A percentile compares a stretch with the other conserved stretches of the same genome.
Conservation (phyloP, 2,888 invertebrate species). For the Agrochola litura region DNA sequence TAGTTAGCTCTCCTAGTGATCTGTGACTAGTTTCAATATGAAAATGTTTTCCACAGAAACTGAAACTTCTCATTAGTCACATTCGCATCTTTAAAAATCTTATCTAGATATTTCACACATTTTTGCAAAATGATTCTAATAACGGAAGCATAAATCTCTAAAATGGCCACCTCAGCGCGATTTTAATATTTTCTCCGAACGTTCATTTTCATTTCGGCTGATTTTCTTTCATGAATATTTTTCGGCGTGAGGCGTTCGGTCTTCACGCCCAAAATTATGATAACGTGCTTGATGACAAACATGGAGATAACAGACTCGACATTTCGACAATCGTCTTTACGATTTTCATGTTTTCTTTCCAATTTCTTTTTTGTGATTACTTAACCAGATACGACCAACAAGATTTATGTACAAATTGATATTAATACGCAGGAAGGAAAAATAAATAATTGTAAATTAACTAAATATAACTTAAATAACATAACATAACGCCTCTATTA, state of each 20-base stretch:
- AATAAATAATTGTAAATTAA: not conserved
- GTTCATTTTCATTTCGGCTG: constrained; percentile 37
- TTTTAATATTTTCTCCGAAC: constrained; percentile 52
- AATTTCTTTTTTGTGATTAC: not conserved
- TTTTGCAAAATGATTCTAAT: constrained; percentile 30
- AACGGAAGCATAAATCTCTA: constrained; percentile 46
- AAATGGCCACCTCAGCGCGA: constrained; percentile 40
- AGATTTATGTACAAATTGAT: not conserved
- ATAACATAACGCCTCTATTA: not conserved
- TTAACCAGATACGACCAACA: not conserved
- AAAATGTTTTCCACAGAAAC: not conserved
- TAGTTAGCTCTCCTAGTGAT: constrained; percentile 25
- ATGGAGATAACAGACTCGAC: constrained; percentile 32
- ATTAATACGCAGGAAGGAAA: no score
- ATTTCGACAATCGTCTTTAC: constrained; percentile 17
- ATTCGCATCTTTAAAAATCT: constrained; percentile 4
- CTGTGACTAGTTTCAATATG: constrained; percentile 25
- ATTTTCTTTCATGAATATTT: constrained; percentile 50
- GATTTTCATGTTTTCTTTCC: constrained; percentile 7
- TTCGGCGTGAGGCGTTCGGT: constrained; percentile 24
- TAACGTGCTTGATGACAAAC: constrained; percentile 49
- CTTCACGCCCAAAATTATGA: constrained; percentile 44
- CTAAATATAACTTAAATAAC: not conserved
- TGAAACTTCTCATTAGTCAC: constrained; percentile 30
- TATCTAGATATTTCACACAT: constrained; percentile 11